Conservation (phyloP, 2,113 vertebrate species). For the Nipponia nippon region DNA sequence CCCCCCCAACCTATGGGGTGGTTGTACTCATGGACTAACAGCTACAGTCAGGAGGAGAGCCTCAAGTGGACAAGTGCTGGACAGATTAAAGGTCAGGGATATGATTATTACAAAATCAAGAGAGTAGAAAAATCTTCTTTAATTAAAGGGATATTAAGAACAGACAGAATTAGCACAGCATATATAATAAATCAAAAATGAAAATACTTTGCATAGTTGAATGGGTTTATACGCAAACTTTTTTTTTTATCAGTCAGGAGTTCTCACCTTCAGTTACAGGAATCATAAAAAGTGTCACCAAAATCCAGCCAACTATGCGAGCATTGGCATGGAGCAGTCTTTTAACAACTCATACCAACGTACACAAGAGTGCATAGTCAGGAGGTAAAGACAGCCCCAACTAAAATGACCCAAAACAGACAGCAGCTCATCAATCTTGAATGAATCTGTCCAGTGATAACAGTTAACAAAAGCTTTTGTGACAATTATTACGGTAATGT, state of each 20-base stretch:
- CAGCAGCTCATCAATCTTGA: not conserved
- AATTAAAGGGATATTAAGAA: not conserved
- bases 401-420: not conserved
- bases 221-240: not conserved
- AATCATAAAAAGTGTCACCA: not conserved
- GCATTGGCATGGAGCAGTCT: not conserved
- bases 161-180: not conserved
- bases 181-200: not conserved
- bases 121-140: not conserved
- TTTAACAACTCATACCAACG: not conserved
- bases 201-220: not conserved
- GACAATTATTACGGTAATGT: not conserved
- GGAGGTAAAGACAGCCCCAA: not conserved
- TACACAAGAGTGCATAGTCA: not conserved
- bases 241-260: not conserved
- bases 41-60: not conserved
- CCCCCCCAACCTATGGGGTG: rapidly evolving
- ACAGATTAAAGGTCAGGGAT: not conserved
- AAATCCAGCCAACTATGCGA: not conserved
- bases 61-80: not conserved
- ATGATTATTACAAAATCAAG: not conserved
- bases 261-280: not conserved
- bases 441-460: not conserved
- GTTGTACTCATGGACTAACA: not conserved
- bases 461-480: not conserved